Percentiles rank a stretch among this genome's conserved stretches.
These are phyloP conservation scores for Pyrrhia umbra DNA, from an alignment of 2,888 invertebrate genomes.

Conservation along the genomic window DNA sequence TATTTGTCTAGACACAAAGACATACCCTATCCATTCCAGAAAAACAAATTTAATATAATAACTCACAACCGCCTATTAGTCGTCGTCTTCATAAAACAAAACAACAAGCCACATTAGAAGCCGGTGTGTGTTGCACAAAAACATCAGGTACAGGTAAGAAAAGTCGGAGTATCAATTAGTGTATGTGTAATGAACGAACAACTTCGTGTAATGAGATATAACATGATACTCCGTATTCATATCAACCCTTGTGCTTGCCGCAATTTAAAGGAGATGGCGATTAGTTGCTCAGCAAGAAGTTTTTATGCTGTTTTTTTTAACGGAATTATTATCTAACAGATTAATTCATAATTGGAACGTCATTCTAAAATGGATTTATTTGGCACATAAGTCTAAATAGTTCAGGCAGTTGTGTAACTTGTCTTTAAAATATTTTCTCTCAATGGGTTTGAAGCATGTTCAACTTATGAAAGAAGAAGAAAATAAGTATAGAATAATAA, in stretches of 20 bases:
- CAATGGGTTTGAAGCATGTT: too few relatives aligned
- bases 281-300: background rate
- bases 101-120: constrained; percentile 22
- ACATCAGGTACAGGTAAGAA: constrained; percentile 58
- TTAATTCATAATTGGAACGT: too few relatives aligned
- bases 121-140: constrained; percentile 48
- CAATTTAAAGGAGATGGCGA: constrained; percentile 58
- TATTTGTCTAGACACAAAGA: background rate
- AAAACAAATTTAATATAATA: background rate
- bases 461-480: too few relatives aligned
- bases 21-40: constrained; percentile 8
- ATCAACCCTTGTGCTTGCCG: constrained; percentile 52
- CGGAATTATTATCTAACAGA: too few relatives aligned
- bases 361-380: too few relatives aligned
- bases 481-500: too few relatives aligned
- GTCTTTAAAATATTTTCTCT: too few relatives aligned
- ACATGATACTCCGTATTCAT: constrained; percentile 70
- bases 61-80: constrained; percentile 8
- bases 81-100: constrained; percentile 40
- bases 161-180: constrained; percentile 70
- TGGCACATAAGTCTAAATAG: too few relatives aligned
- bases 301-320: background rate
- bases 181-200: constrained; percentile 70
- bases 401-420: too few relatives aligned
- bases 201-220: constrained; percentile 77